phyloP scores from a whole-genome alignment of 1,140 invertebrate species.

The Bombus huntii region DNA sequence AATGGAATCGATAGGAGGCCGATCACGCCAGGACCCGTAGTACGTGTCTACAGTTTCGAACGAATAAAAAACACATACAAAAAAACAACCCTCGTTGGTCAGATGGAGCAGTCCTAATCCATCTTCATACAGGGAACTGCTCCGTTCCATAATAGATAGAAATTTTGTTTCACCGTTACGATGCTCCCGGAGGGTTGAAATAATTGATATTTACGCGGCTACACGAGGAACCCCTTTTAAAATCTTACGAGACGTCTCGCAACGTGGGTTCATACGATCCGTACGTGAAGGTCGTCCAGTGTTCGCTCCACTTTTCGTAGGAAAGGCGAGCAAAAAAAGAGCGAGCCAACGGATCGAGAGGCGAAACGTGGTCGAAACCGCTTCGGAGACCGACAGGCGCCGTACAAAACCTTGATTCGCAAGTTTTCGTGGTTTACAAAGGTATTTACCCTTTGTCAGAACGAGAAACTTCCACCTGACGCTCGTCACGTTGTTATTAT shows the following conservation, averaged over 20 bases:
- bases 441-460: neutral
- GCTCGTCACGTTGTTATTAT: neutral
- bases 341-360: neutral
- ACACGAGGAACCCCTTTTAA: conserved; percentile 33
- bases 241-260: conserved; percentile 39
- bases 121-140: neutral
- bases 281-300: conserved; percentile 72
- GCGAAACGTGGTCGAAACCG: conserved; percentile 32
- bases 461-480: neutral
- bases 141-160: neutral
- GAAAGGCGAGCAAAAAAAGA: conserved; percentile 52
- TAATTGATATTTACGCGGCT: conserved; percentile 53
- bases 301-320: conserved; percentile 73
- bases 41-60: neutral
- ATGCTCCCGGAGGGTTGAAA: neutral
- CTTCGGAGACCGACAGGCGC: conserved; percentile 34
- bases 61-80: neutral
- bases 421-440: conserved; percentile 20
- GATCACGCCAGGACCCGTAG: neutral
- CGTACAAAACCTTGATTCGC: conserved; percentile 3
- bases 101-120: neutral
- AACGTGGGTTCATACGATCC: conserved; percentile 63
- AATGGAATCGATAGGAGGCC: neutral
- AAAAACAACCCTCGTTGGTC: neutral
- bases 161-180: neutral